phyloP scores from a whole-genome alignment of 2,888 invertebrate genomes.

The Agrenia bidenticulata region DNA sequence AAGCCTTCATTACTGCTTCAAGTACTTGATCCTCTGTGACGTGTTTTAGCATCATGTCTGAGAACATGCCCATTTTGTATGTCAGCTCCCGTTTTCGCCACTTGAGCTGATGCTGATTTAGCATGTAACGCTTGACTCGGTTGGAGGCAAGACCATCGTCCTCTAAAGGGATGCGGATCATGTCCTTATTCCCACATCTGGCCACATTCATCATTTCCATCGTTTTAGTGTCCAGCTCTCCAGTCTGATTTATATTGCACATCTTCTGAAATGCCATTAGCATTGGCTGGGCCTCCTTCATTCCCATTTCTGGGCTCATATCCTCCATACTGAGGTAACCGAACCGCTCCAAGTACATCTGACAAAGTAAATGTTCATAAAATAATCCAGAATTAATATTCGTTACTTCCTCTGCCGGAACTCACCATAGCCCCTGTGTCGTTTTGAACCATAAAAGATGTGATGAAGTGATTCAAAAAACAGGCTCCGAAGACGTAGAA shows the following conservation, averaged over 20 bases:
- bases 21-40: constrained; percentile 29
- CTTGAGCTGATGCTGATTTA: constrained; percentile 15
- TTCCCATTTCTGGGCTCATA: constrained; percentile 19
- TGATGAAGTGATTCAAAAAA: too few relatives aligned
- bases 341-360: constrained; percentile 48
- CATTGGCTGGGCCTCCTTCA: constrained; percentile 30
- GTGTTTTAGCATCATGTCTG: constrained; percentile 27
- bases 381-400: too few relatives aligned
- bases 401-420: too few relatives aligned
- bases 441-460: background rate
- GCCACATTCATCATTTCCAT: constrained; percentile 49
- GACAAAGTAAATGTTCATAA: background rate
- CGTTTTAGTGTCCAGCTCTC: constrained; percentile 45
- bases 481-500: too few relatives aligned
- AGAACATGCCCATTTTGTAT: constrained; percentile 39
- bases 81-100: constrained; percentile 44
- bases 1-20: constrained; percentile 36
- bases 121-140: constrained; percentile 32
- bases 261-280: constrained; percentile 47
- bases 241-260: constrained; percentile 42
- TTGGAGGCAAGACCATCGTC: background rate
- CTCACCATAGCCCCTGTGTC: constrained; percentile 35
- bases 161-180: constrained; percentile 21
- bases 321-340: constrained; percentile 44
- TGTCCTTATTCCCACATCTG: constrained; percentile 48